These are phyloP conservation scores for Coleophora flavipennella DNA, from an alignment of 2,888 invertebrate species.

Conservation along the genomic window DNA sequence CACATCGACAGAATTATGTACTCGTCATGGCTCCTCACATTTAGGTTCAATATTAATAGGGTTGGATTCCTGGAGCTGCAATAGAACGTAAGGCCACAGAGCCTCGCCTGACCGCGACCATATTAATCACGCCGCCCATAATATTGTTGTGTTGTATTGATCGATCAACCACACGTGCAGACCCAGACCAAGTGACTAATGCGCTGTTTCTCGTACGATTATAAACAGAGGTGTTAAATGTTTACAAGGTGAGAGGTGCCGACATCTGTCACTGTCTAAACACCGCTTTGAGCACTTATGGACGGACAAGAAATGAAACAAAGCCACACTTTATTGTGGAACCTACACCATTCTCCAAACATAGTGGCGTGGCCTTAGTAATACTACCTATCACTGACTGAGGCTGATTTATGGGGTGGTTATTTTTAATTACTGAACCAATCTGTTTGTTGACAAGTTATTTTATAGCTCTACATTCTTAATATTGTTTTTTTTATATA, in stretches of 20 bases:
- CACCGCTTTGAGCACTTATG: slow-evolving; percentile 18
- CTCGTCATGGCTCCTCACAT: slow-evolving; percentile 28
- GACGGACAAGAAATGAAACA: slow-evolving; percentile 22
- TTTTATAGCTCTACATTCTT: no score
- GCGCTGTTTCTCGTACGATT: slow-evolving; percentile 16
- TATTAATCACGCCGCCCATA: slow-evolving; percentile 46
- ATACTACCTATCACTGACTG: no score
- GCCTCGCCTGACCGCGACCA: slow-evolving; percentile 26
- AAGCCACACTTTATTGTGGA: slow-evolving; percentile 15
- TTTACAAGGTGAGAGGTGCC: slow-evolving; percentile 42
- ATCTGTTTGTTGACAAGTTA: no score
- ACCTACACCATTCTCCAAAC: no score
- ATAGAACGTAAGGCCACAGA: slow-evolving; percentile 23
- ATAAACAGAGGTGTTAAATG: slow-evolving; percentile 47
- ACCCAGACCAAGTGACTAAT: slow-evolving; percentile 16
- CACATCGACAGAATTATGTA: slow-evolving; percentile 6
- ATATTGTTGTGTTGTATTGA: slow-evolving; percentile 27
- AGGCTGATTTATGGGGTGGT: no score
- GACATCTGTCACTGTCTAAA: slow-evolving; percentile 49
- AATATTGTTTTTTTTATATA: no score
- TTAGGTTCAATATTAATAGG: slow-evolving; percentile 61
- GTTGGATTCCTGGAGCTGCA: slow-evolving; percentile 37
- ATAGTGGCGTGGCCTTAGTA: no score
- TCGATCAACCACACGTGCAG: slow-evolving; percentile 13
- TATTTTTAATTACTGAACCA: neutral